A percentile compares a stretch with the other conserved stretches of the same genome.
Evolutionary conservation across 1,140 invertebrate species (phyloP).

Genomic region (Heliconius himera): DNA sequence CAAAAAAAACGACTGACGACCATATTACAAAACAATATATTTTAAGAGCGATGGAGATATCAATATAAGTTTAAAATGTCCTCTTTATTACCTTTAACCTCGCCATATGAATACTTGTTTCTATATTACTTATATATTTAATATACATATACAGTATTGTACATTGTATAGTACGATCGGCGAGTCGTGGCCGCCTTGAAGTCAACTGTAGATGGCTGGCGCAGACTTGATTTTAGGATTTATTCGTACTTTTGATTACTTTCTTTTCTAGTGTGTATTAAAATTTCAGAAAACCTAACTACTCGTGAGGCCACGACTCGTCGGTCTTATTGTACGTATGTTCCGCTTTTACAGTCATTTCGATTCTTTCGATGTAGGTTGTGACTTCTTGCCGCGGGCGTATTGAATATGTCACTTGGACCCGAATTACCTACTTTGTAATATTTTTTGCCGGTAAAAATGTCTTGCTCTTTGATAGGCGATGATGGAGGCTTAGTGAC

Average conservation of each 20-base stretch:
- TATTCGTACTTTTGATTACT: no score
- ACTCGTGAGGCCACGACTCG: no score
- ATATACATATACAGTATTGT: neutral
- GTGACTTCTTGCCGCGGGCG: neutral
- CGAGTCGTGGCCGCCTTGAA: no score
- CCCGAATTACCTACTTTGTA: neutral
- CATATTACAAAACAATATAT: neutral
- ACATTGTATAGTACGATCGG: neutral
- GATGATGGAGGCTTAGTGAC: neutral
- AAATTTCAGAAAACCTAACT: no score
- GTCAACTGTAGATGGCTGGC: no score
- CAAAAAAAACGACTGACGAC: neutral
- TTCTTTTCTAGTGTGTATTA: no score
- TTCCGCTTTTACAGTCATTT: slow-evolving; percentile 1
- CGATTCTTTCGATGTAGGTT: slow-evolving; percentile 10
- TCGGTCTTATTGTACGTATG: neutral
- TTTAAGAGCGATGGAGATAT: slow-evolving; percentile 3
- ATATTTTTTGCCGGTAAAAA: neutral
- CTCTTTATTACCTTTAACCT: slow-evolving; percentile 11
- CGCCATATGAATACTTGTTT: neutral
- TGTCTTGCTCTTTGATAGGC: neutral
- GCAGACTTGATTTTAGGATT: no score
- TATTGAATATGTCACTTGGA: neutral
- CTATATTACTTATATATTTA: neutral
- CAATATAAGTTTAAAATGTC: slow-evolving; percentile 13